Evolutionary conservation across 2,888 invertebrate species (phyloP).

Genomic region (Linyphia triangularis): DNA sequence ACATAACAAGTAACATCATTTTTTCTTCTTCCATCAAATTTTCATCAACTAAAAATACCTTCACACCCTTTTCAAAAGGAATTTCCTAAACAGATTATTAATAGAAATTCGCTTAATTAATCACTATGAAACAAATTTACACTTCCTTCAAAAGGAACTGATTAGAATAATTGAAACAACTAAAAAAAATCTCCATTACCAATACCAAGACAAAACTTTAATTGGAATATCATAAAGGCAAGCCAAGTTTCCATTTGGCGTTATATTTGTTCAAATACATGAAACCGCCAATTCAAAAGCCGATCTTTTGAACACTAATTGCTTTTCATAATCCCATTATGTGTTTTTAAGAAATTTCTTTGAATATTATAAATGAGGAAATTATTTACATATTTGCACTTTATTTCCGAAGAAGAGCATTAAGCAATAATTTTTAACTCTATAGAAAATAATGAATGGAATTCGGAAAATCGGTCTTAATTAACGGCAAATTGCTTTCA

Average conservation of each 20-base stretch:
- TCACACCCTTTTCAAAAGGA: background rate
- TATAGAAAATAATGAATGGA: background rate
- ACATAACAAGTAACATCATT: too few species aligned
- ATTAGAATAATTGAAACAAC: background rate
- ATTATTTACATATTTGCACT: background rate
- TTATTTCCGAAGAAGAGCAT: background rate
- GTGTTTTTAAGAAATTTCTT: background rate
- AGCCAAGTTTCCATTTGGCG: background rate
- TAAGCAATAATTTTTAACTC: background rate
- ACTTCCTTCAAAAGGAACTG: background rate
- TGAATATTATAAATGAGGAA: background rate
- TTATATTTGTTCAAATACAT: background rate
- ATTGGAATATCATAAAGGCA: background rate
- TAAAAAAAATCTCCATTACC: too few species aligned
- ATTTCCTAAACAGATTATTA: background rate
- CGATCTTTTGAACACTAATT: slow-evolving; percentile 18
- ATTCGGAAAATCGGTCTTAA: background rate
- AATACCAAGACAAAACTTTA: background rate
- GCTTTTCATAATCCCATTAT: slow-evolving; percentile 5
- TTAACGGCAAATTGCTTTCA: slow-evolving; percentile 18
- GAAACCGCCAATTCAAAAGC: background rate
- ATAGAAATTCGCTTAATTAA: background rate
- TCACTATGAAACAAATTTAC: background rate
- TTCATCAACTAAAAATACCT: too few species aligned
- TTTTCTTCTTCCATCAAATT: too few species aligned